phyloP scores from a whole-genome alignment of 2,888 invertebrate species.

The Eupeodes luniger region DNA sequence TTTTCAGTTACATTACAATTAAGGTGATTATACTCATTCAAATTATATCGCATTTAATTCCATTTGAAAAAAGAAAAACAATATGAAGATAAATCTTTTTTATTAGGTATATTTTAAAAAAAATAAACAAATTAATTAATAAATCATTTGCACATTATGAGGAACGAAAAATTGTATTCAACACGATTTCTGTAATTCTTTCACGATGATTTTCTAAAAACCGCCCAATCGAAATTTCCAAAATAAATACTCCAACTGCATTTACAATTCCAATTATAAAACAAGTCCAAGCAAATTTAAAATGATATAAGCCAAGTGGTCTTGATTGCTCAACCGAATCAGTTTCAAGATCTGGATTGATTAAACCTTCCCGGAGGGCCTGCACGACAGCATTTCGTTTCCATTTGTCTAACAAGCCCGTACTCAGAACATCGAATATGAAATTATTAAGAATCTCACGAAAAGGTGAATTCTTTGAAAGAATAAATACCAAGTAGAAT shows the following conservation, averaged over 20 bases:
- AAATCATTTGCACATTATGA: too few species aligned
- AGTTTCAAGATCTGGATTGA: not conserved
- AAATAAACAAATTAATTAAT: too few species aligned
- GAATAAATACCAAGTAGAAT: not conserved
- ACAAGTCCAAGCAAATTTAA: conserved; percentile 1
- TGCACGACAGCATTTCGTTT: not conserved
- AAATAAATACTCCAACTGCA: not conserved
- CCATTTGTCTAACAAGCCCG: conserved; percentile 39
- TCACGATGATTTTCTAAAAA: too few species aligned
- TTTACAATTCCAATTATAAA: not conserved
- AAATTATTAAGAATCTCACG: conserved; percentile 13
- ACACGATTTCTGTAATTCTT: too few species aligned
- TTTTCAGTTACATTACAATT: too few species aligned
- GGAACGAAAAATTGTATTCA: too few species aligned
- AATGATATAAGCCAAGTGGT: not conserved
- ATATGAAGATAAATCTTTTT: too few species aligned
- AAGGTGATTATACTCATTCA: too few species aligned
- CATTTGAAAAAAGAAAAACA: too few species aligned
- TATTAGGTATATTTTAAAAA: too few species aligned
- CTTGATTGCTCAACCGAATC: not conserved
- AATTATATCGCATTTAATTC: too few species aligned
- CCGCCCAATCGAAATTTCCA: not conserved
- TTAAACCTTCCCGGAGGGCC: not conserved
- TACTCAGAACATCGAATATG: not conserved
- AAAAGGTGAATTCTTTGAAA: conserved; percentile 19